Percentiles rank a stretch among this genome's conserved stretches.
Conservation (phyloP, 2,113 vertebrate genomes). For the Burhinus oedicnemus region DNA sequence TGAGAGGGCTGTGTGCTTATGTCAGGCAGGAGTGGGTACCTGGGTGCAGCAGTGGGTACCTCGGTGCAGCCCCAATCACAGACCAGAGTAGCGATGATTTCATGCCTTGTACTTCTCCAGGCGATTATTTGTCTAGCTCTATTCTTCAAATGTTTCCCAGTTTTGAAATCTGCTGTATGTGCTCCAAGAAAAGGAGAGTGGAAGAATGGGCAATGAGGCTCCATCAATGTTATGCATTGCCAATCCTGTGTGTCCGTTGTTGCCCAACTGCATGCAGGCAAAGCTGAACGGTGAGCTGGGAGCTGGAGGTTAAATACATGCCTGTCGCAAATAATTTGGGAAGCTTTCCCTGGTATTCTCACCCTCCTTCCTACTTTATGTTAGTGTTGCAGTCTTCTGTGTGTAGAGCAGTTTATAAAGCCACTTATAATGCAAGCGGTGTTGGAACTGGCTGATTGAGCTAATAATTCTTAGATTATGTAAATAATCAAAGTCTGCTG, state of each 20-base stretch:
- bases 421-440: background rate
- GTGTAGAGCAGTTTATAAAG: background rate
- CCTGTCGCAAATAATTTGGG: background rate
- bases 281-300: background rate
- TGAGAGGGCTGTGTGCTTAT: background rate
- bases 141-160: background rate
- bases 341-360: background rate
- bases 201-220: background rate
- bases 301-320: background rate
- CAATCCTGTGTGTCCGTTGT: accelerated
- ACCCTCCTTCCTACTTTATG: background rate
- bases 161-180: background rate
- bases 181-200: background rate
- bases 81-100: background rate
- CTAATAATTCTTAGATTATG: background rate
- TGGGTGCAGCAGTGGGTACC: background rate
- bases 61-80: background rate
- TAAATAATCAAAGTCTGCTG: background rate
- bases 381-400: background rate
- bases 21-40: background rate
- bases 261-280: background rate
- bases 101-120: background rate
- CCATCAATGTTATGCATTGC: too few relatives aligned
- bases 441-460: background rate
- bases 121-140: background rate